phyloP scores from a whole-genome alignment of 1,140 invertebrate genomes.

The Hyphantria cunea region DNA sequence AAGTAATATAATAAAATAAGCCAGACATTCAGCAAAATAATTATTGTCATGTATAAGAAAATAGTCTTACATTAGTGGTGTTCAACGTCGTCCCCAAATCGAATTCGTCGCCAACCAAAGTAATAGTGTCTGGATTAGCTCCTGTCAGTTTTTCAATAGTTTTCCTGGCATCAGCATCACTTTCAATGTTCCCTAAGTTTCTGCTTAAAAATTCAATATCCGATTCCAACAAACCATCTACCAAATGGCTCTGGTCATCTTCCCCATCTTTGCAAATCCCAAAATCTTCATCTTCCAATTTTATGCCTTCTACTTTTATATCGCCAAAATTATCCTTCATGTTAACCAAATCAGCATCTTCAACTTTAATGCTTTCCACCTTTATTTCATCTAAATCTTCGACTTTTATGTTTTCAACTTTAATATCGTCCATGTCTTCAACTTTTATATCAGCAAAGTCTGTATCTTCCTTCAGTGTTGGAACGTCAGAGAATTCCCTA shows the following conservation, averaged over 20 bases:
- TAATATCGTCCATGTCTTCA: slow-evolving; percentile 73
- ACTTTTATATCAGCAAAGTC: slow-evolving; percentile 76
- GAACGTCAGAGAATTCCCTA: slow-evolving; percentile 62
- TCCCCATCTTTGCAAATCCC: slow-evolving; percentile 65
- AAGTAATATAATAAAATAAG: neutral
- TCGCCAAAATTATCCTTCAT: slow-evolving; percentile 69
- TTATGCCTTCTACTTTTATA: slow-evolving; percentile 74
- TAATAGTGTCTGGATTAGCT: slow-evolving; percentile 70
- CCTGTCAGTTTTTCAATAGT: slow-evolving; percentile 78
- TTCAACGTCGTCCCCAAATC: slow-evolving; percentile 74
- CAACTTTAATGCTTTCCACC: slow-evolving; percentile 65
- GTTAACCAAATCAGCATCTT: slow-evolving; percentile 57
- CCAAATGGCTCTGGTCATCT: slow-evolving; percentile 67
- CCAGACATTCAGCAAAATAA: no score
- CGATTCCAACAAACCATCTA: slow-evolving; percentile 75
- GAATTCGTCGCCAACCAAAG: slow-evolving; percentile 74
- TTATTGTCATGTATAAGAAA: neutral
- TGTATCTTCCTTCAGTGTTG: slow-evolving; percentile 63
- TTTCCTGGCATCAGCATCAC: slow-evolving; percentile 79
- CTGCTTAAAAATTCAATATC: slow-evolving; percentile 79
- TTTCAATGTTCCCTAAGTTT: slow-evolving; percentile 78
- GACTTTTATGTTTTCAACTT: slow-evolving; percentile 70
- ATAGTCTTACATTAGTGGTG: slow-evolving; percentile 62
- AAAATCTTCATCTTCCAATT: slow-evolving; percentile 70
- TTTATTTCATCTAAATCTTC: slow-evolving; percentile 70